A percentile compares a stretch with the other conserved stretches of the same genome.
Conservation (phyloP, 2,888 invertebrate genomes). For the Amaurobius ferox region DNA sequence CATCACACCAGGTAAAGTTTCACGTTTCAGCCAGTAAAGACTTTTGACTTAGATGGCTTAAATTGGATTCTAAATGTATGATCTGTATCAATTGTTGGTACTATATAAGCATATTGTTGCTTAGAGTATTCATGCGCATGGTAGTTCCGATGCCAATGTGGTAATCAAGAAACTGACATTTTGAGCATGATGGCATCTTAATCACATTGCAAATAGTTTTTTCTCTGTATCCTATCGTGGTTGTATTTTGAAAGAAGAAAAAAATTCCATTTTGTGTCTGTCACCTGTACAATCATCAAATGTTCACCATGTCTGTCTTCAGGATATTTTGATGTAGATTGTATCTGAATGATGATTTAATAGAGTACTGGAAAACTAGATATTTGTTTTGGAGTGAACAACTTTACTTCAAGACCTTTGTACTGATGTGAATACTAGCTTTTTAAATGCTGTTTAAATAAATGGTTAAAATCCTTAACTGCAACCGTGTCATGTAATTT, state of each 20-base stretch:
- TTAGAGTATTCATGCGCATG: conserved; percentile 44
- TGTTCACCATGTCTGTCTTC: neutral
- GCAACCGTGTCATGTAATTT: no score
- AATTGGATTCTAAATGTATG: conserved; percentile 39
- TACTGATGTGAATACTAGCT: no score
- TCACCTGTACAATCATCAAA: conserved; percentile 56
- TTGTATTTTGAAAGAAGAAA: neutral
- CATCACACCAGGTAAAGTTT: neutral
- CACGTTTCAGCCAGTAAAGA: neutral
- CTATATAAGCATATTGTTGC: conserved; percentile 40
- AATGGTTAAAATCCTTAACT: no score
- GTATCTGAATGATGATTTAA: neutral
- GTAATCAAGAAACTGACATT: neutral
- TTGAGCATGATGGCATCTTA: neutral
- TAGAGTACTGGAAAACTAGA: neutral
- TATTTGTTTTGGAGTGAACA: conserved; percentile 12
- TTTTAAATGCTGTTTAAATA: no score
- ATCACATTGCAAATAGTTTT: conserved; percentile 19
- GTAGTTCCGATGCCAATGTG: conserved; percentile 46
- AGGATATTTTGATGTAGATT: neutral
- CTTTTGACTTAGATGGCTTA: conserved; percentile 28
- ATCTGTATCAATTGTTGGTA: conserved; percentile 41
- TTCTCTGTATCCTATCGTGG: neutral
- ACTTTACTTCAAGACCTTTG: no score
- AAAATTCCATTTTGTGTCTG: conserved; percentile 27